A percentile compares a stretch with the other conserved stretches of the same genome.
phyloP scores from a whole-genome alignment of 2,797 vertebrate species.

The Sebastiscus tertius region DNA sequence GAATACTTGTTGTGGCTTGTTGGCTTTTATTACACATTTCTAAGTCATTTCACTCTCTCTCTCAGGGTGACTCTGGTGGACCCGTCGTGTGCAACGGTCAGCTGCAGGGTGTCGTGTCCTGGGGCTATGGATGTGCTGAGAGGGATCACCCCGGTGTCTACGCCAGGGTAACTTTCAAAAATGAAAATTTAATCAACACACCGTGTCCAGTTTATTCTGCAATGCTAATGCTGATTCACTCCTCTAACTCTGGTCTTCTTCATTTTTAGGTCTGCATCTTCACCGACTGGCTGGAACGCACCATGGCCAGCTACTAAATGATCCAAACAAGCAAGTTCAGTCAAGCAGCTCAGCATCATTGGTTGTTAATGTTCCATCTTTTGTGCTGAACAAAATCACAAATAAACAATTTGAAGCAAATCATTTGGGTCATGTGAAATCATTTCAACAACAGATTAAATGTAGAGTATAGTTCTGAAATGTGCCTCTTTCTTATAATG shows the following conservation, averaged over 20 bases:
- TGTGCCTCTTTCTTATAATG: neutral
- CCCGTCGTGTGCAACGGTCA: constrained; percentile 80
- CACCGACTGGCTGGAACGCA: constrained; percentile 51
- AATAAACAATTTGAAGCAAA: constrained; percentile 26
- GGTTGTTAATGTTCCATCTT: constrained; percentile 31
- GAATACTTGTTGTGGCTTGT: neutral
- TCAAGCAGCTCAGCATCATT: constrained; percentile 7
- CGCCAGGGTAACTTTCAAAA: constrained; percentile 66
- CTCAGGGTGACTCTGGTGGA: constrained; percentile 86
- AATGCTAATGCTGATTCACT: neutral
- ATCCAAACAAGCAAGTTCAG: constrained; percentile 12
- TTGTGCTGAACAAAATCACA: constrained; percentile 10
- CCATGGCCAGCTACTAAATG: constrained; percentile 58
- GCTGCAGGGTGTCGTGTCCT: constrained; percentile 86
- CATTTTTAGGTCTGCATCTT: constrained; percentile 62
- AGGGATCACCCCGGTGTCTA: constrained; percentile 81
- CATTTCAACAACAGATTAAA: neutral
- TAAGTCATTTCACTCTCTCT: neutral
- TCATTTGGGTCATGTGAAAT: neutral
- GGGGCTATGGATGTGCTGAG: constrained; percentile 84
- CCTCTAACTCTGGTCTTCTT: neutral
- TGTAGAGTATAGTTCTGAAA: neutral
- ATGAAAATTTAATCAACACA: neutral
- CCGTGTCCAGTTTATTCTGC: neutral
- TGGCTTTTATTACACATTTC: neutral